Evolutionary conservation across 1,140 invertebrate genomes (phyloP).

Genomic region (Ridgeia piscesae): DNA sequence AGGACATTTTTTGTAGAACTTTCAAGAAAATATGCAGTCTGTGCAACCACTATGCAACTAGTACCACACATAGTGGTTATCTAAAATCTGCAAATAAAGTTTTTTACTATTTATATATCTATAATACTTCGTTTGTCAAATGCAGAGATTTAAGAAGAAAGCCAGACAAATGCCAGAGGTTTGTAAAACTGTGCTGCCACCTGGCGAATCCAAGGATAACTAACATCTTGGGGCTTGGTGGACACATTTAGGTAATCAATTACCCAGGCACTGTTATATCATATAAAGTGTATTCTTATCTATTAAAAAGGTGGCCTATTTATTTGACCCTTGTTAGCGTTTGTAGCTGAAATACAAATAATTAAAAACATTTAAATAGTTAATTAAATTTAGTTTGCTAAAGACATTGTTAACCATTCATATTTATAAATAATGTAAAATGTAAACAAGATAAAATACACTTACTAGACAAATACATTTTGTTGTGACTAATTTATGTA

Average conservation of each 20-base stretch:
- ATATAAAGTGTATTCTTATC: not conserved
- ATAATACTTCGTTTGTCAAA: not conserved
- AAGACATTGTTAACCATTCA: too few relatives aligned
- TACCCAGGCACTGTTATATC: not conserved
- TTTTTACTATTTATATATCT: not conserved
- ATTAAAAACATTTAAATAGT: not conserved
- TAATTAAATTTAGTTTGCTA: too few relatives aligned
- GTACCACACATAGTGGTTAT: not conserved
- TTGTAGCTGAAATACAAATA: not conserved
- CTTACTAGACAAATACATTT: too few relatives aligned
- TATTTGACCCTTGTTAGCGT: not conserved
- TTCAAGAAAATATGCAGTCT: not conserved
- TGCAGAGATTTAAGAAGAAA: not conserved
- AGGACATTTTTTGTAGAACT: not conserved
- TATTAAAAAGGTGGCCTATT: not conserved
- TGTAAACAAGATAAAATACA: too few relatives aligned
- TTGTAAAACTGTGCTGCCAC: not conserved
- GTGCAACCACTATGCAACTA: not conserved
- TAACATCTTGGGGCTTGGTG: not conserved
- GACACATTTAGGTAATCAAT: not conserved
- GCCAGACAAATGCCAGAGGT: too few relatives aligned
- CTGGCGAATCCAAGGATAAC: not conserved
- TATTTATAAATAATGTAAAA: too few relatives aligned
- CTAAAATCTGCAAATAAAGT: not conserved
- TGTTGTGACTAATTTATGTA: too few relatives aligned